Evolutionary conservation across 2,888 invertebrate genomes (phyloP).

Genomic region (Pyrochroa serraticornis): DNA sequence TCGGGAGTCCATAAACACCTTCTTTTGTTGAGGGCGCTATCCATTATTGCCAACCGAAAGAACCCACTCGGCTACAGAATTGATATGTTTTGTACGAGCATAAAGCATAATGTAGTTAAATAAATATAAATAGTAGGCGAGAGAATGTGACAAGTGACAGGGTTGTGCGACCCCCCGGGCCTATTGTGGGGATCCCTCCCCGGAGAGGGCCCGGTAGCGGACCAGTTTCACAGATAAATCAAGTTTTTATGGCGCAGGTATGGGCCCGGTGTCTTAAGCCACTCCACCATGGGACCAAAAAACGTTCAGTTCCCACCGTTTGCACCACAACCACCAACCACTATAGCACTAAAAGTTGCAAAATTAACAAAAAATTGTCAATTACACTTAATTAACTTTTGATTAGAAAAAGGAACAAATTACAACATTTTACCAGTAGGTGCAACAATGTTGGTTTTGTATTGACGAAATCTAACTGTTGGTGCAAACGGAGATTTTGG

Average conservation of each 20-base stretch:
- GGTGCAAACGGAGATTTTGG: slow-evolving; percentile 11
- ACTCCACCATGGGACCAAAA: slow-evolving; percentile 22
- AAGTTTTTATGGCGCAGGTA: slow-evolving; percentile 47
- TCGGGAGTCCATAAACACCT: slow-evolving; percentile 39
- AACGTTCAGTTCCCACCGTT: slow-evolving; percentile 4
- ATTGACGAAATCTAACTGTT: neutral
- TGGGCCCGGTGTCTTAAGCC: slow-evolving; percentile 27
- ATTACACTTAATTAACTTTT: neutral
- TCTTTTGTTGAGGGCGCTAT: slow-evolving; percentile 34
- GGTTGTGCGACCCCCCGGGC: slow-evolving; percentile 47
- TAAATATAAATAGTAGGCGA: slow-evolving; percentile 53
- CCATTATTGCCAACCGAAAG: slow-evolving; percentile 35
- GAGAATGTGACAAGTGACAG: slow-evolving; percentile 53
- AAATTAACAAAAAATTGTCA: too few relatives aligned
- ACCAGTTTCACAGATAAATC: slow-evolving; percentile 49
- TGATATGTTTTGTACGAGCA: slow-evolving; percentile 47
- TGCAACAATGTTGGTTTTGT: neutral
- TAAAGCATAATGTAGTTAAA: slow-evolving; percentile 47
- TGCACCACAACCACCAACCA: slow-evolving; percentile 16
- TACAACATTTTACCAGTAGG: neutral
- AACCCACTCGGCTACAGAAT: slow-evolving; percentile 42
- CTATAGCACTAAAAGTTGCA: too few relatives aligned
- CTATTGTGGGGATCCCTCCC: slow-evolving; percentile 41
- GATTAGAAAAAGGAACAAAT: neutral
- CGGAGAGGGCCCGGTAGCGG: slow-evolving; percentile 44